Evolutionary conservation across 2,888 invertebrate genomes (phyloP).

Genomic region (Lysandra coridon): DNA sequence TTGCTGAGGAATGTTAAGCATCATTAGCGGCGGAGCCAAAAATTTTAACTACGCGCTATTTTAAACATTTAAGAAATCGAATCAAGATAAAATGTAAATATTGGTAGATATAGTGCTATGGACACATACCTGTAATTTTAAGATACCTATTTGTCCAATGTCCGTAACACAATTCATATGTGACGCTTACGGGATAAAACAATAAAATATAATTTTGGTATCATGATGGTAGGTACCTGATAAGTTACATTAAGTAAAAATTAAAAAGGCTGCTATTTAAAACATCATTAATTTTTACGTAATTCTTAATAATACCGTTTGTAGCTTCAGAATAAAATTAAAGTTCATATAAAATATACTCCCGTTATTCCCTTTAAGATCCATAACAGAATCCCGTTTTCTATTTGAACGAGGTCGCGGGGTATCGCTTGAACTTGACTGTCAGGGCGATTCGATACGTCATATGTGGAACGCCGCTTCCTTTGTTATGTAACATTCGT

Average conservation of each 20-base stretch:
- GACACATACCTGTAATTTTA: neutral
- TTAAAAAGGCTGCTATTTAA: too few relatives aligned
- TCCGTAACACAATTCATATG: too few relatives aligned
- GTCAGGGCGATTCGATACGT: conserved; percentile 76
- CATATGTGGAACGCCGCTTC: conserved; percentile 69
- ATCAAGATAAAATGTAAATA: neutral
- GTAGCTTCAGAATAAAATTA: neutral
- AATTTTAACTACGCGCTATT: neutral
- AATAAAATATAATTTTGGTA: too few relatives aligned
- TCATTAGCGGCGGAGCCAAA: conserved; percentile 4
- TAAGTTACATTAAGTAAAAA: too few relatives aligned
- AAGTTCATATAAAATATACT: neutral
- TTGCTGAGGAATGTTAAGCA: conserved; percentile 14
- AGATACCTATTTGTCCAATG: too few relatives aligned
- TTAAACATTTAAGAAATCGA: conserved; percentile 4
- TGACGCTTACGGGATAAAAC: too few relatives aligned
- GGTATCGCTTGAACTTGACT: conserved; percentile 69
- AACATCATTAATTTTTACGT: too few relatives aligned
- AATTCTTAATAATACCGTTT: neutral
- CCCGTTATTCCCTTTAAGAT: conserved; percentile 16
- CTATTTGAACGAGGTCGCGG: conserved; percentile 47
- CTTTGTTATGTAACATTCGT: conserved; percentile 66
- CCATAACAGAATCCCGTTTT: conserved; percentile 20
- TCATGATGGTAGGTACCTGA: too few relatives aligned
- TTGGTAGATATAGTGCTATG: neutral